Conservation (phyloP, 1,140 invertebrate genomes). For the Ceratina japonica region DNA sequence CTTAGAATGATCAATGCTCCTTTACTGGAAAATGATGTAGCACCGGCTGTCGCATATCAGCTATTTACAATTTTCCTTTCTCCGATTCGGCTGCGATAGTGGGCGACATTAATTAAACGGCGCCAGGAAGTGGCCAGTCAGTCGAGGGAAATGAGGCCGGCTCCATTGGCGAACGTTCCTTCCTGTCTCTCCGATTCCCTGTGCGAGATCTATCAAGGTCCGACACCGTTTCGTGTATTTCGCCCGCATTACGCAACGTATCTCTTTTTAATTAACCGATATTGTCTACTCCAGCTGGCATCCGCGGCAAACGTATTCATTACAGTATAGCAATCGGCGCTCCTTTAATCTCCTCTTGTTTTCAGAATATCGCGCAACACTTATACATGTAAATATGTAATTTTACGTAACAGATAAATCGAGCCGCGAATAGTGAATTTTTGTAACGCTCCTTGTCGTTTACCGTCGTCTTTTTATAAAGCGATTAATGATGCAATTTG, state of each 20-base stretch:
- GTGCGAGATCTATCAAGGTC: background rate
- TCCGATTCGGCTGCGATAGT: conserved; percentile 2
- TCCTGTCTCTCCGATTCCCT: conserved; percentile 35
- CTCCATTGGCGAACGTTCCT: conserved; percentile 13
- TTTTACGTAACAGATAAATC: conserved; percentile 55
- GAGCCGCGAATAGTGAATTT: background rate
- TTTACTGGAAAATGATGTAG: background rate
- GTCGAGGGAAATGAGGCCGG: conserved; percentile 39
- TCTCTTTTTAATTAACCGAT: conserved; percentile 53
- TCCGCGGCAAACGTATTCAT: conserved; percentile 20
- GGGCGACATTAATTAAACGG: conserved; percentile 42
- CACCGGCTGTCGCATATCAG: conserved; percentile 5
- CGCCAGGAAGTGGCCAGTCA: conserved; percentile 32
- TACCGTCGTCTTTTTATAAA: background rate
- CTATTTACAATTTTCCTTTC: conserved; percentile 17
- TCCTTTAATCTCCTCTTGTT: conserved; percentile 52
- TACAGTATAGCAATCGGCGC: conserved; percentile 51
- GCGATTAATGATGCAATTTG: background rate
- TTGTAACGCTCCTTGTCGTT: too few relatives aligned
- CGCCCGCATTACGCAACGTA: conserved; percentile 40
- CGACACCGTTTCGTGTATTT: background rate
- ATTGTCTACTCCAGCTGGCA: conserved; percentile 26
- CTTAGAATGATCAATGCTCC: background rate
- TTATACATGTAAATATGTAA: background rate
- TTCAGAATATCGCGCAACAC: conserved; percentile 31